Percentiles rank a stretch among this genome's conserved stretches.
Evolutionary conservation across 2,888 invertebrate species (phyloP).

Genomic region (Cerceris ruficornis): DNA sequence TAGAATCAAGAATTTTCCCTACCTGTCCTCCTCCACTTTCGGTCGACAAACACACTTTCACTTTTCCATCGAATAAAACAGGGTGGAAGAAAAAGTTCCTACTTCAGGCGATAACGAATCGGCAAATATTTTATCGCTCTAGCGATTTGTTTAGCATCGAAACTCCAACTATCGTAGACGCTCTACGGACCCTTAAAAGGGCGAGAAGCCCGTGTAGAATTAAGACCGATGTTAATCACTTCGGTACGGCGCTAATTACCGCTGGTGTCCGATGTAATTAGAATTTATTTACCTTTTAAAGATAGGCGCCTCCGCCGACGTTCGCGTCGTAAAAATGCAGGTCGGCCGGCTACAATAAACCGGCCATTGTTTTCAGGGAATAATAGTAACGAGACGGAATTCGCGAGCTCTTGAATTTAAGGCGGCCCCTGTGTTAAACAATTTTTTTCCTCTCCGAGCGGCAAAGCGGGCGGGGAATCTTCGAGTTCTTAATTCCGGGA

Average conservation of each 20-base stretch:
- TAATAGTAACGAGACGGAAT: constrained; percentile 32
- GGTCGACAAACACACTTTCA: constrained; percentile 39
- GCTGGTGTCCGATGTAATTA: constrained; percentile 57
- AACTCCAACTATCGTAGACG: constrained; percentile 47
- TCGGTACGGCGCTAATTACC: constrained; percentile 57
- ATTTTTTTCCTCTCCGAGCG: not conserved
- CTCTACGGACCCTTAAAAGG: constrained; percentile 37
- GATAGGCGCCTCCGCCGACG: constrained; percentile 25
- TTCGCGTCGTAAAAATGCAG: not conserved
- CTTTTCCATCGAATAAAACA: not conserved
- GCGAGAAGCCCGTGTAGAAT: constrained; percentile 38
- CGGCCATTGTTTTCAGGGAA: constrained; percentile 25
- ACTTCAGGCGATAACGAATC: not conserved
- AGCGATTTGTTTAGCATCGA: not conserved
- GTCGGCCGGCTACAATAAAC: not conserved
- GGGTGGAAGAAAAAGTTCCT: no score
- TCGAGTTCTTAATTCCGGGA: constrained; percentile 36
- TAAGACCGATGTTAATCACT: constrained; percentile 52
- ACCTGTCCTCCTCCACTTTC: not conserved
- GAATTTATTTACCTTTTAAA: constrained; percentile 59
- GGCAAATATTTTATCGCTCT: constrained; percentile 2
- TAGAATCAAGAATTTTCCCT: no score
- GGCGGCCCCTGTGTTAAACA: not conserved
- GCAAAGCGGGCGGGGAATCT: constrained; percentile 8
- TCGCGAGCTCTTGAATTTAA: constrained; percentile 29